phyloP scores from a whole-genome alignment of 2,113 vertebrate genomes.

The Solea senegalensis region DNA sequence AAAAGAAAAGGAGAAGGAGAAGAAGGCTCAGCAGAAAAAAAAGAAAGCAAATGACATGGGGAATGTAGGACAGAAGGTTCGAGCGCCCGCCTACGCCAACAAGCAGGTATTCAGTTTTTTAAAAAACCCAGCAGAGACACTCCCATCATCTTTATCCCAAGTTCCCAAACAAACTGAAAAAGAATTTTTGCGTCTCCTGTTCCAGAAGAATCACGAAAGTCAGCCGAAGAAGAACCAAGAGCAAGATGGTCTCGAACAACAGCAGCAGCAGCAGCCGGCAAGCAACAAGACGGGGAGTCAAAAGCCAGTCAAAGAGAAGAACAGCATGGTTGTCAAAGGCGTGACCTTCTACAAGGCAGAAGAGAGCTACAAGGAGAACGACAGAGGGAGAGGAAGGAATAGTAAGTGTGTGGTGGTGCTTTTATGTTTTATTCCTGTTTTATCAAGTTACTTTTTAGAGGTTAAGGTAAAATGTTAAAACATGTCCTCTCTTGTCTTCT shows the following conservation, averaged over 20 bases:
- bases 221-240: constrained; percentile 64
- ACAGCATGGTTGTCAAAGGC: constrained; percentile 82
- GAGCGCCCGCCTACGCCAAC: constrained; percentile 74
- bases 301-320: constrained; percentile 53
- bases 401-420: constrained; percentile 30
- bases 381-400: constrained; percentile 50
- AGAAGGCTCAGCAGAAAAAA: constrained; percentile 64
- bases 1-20: constrained; percentile 71
- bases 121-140: not conserved
- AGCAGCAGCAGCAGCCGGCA: constrained; percentile 9
- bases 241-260: constrained; percentile 41
- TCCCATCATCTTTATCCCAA: not conserved
- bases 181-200: not conserved
- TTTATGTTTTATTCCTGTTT: no score
- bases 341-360: constrained; percentile 90
- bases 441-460: no score
- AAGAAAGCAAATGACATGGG: constrained; percentile 64
- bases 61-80: constrained; percentile 76
- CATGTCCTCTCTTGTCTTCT: not conserved
- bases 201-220: constrained; percentile 81
- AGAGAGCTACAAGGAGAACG: constrained; percentile 74
- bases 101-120: constrained; percentile 76
- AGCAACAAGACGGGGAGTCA: constrained; percentile 44
- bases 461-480: not conserved
- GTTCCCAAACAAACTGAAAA: not conserved